A percentile compares a stretch with the other conserved stretches of the same genome.
Conservation (phyloP, 2,113 vertebrate genomes). For the Poeciliopsis occidentalis region DNA sequence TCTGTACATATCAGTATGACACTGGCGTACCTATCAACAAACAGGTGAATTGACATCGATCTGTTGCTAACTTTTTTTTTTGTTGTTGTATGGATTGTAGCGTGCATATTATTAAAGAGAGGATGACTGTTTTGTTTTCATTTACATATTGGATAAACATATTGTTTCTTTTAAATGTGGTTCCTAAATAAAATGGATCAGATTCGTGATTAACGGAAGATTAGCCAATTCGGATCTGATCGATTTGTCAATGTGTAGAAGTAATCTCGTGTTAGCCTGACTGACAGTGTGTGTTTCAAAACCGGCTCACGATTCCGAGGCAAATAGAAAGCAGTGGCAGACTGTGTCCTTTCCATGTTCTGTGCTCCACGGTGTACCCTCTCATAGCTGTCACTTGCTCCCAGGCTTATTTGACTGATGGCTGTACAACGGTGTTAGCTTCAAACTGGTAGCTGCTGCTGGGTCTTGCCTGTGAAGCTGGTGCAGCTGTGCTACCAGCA, state of each 20-base stretch:
- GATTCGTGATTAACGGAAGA: too few relatives aligned
- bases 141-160: too few relatives aligned
- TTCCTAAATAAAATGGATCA: too few relatives aligned
- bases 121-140: too few relatives aligned
- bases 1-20: too few relatives aligned
- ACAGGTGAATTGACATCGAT: too few relatives aligned
- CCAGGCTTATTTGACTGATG: not conserved
- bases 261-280: not conserved
- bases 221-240: not conserved
- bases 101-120: too few relatives aligned
- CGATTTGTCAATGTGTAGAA: not conserved
- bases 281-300: not conserved
- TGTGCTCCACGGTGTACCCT: not conserved
- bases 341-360: not conserved
- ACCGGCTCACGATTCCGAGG: not conserved
- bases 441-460: not conserved
- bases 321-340: not conserved
- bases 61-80: too few relatives aligned
- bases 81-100: too few relatives aligned
- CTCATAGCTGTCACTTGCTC: not conserved
- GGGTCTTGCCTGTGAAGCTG: not conserved
- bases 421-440: not conserved
- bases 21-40: too few relatives aligned
- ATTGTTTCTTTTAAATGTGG: too few relatives aligned
- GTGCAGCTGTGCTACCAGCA: constrained; percentile 24